These are phyloP conservation scores for Gymnothorax reevesii DNA, from an alignment of 2,797 vertebrate species.

Conservation along the genomic window DNA sequence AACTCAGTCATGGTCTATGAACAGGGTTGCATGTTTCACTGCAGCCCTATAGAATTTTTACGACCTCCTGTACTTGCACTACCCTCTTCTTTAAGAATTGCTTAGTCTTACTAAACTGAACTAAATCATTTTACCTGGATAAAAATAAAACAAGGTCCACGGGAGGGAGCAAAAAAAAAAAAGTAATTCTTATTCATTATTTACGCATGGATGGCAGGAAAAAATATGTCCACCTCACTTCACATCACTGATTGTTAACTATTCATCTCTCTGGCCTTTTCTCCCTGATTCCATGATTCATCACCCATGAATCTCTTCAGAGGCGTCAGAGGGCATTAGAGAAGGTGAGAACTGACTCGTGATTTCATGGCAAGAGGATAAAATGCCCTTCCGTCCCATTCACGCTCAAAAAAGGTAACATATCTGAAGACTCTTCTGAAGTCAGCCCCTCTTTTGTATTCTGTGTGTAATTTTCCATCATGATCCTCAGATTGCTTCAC, in stretches of 20 bases:
- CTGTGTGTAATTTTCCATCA: slow-evolving; percentile 26
- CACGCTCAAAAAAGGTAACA: slow-evolving; percentile 52
- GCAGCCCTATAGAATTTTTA: slow-evolving; percentile 38
- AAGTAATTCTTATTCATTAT: slow-evolving; percentile 76
- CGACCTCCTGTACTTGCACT: slow-evolving; percentile 61
- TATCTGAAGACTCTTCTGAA: slow-evolving; percentile 32
- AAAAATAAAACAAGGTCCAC: slow-evolving; percentile 80
- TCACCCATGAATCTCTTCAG: slow-evolving; percentile 23
- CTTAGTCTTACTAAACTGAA: slow-evolving; percentile 77
- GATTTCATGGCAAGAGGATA: slow-evolving; percentile 63
- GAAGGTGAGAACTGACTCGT: slow-evolving; percentile 59
- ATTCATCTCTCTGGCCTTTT: slow-evolving; percentile 43
- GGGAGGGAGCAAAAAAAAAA: slow-evolving; percentile 64
- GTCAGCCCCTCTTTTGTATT: slow-evolving; percentile 29
- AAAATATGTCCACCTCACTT: slow-evolving; percentile 60
- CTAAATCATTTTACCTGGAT: slow-evolving; percentile 77
- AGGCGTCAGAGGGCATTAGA: slow-evolving; percentile 35
- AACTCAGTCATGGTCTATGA: background rate
- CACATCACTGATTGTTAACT: slow-evolving; percentile 60
- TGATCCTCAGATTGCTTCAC: slow-evolving; percentile 34
- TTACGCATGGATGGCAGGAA: slow-evolving; percentile 75
- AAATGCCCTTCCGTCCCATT: slow-evolving; percentile 49
- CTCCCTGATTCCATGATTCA: slow-evolving; percentile 41
- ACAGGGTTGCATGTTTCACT: slow-evolving; percentile 37
- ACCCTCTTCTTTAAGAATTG: slow-evolving; percentile 68